Base-by-base conservation (phyloP, 37 sponge, comb jelly and placozoan species). In the Bolinopsis microptera region DNA sequence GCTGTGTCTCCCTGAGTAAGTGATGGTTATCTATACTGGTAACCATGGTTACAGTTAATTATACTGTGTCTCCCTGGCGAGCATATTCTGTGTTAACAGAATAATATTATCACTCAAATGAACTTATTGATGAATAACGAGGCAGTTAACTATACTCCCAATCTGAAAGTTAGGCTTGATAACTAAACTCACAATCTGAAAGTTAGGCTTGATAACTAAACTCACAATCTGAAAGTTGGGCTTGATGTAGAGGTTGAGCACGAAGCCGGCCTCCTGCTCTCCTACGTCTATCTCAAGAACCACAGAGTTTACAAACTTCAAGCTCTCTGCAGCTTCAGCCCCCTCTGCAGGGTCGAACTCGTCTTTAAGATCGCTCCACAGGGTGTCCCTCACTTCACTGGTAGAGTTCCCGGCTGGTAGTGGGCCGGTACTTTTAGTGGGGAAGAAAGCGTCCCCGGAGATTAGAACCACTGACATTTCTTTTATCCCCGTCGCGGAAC, bases 271-370 rank as follows among this genome's bases (percentile, higher is more conserved):
- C 24, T 35, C 38, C 41, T 39, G 61, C 1, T 28, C 36, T 3
- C 90, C 90, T 8, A 39, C 30, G 36, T 86, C 90, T 0, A 86
- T 41, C 61, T 86, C 90, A 2, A 86, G 61, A 1, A 86, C 61
- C 1, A 34, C n/a, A 1, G 90, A 86, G 35, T 28, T 86, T 8
- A 86, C 48, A 48, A 25, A 16, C 61, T 39, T 16, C 30, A n/a
- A 0, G 27, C 0, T 9, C 40, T 38, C 36, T 24, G 2, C 36
- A 25, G 22, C 22, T 1, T 2, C 61, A 1, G 16, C 30, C n/a
- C 61, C 90, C 2, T 40, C 30, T 1, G 13, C 48, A 18, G 90
- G 26, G 5, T 25, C 36, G 1, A 77, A 34, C 22, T 8, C n/a
- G 16, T 86, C 48, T 48, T 38, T n/a, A 0, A 86, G 41, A 16